phyloP scores from a whole-genome alignment of 2,888 invertebrate species.

The Aporophyla nigra region DNA sequence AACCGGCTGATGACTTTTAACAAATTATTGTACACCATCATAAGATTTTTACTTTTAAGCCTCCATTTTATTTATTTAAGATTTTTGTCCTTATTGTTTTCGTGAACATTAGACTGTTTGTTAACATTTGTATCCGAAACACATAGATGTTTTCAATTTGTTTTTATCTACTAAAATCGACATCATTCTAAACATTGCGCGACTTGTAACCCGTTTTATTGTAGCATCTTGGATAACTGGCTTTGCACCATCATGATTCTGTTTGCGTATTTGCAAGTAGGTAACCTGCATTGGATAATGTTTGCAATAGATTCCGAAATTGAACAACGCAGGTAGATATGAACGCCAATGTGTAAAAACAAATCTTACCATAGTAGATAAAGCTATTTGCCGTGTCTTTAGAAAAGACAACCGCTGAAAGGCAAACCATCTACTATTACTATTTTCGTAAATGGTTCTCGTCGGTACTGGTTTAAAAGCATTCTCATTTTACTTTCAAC shows the following conservation, averaged over 20 bases:
- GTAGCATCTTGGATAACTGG: not conserved
- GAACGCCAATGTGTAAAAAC: conserved; percentile 2
- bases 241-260: not conserved
- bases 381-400: conserved; percentile 15
- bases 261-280: not conserved
- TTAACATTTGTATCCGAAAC: conserved; percentile 33
- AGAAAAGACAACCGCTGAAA: conserved; percentile 39
- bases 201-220: no score
- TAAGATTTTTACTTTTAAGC: no score
- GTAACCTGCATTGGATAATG: not conserved
- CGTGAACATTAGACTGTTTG: conserved; percentile 25
- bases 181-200: no score
- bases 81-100: not conserved
- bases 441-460: conserved; percentile 33
- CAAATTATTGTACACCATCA: no score
- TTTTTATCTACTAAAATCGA: not conserved
- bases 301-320: not conserved
- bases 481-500: conserved; percentile 46
- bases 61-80: no score
- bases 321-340: not conserved
- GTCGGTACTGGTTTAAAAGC: conserved; percentile 38
- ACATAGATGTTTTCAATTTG: conserved; percentile 30
- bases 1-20: no score
- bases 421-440: conserved; percentile 44
- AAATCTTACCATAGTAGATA: conserved; percentile 32